phyloP scores from a whole-genome alignment of 2,797 vertebrate genomes.

The Pseudochirops corinnae region DNA sequence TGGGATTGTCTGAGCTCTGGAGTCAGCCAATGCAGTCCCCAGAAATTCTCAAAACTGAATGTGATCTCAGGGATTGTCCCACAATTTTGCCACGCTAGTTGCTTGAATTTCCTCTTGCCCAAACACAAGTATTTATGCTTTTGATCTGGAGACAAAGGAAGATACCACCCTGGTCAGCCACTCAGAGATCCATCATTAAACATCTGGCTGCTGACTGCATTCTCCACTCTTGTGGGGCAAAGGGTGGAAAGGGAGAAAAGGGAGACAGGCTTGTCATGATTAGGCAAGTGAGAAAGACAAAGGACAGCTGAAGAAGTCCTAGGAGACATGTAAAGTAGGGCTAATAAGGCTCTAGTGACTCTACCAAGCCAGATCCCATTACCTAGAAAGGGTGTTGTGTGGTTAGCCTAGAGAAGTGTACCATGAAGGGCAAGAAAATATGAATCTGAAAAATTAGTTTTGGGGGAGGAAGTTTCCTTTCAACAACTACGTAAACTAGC shows the following conservation, averaged over 20 bases:
- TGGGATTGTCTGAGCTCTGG: not conserved
- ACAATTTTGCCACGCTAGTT: rapidly evolving
- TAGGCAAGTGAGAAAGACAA: conserved; percentile 66
- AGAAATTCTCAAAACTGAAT: not conserved
- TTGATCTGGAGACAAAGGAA: not conserved
- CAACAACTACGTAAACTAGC: not conserved
- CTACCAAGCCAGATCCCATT: not conserved
- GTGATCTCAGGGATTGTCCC: not conserved
- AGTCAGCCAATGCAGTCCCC: conserved; percentile 9
- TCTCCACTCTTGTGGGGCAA: not conserved
- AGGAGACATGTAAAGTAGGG: conserved; percentile 68
- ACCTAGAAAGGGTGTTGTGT: not conserved
- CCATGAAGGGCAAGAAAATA: not conserved
- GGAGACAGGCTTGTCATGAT: conserved; percentile 63
- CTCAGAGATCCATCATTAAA: not conserved
- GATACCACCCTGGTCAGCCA: conserved; percentile 5
- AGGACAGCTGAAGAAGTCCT: conserved; percentile 66
- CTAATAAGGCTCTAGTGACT: not conserved
- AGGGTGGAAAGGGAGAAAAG: conserved; percentile 5
- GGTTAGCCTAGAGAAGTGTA: not conserved
- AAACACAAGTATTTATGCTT: not conserved
- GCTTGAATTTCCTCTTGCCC: not conserved
- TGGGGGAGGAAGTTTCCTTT: not conserved
- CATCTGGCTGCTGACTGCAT: not conserved
- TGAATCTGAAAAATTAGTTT: not conserved